phyloP scores from a whole-genome alignment of 2,797 vertebrate species.

The Staurois parvus region DNA sequence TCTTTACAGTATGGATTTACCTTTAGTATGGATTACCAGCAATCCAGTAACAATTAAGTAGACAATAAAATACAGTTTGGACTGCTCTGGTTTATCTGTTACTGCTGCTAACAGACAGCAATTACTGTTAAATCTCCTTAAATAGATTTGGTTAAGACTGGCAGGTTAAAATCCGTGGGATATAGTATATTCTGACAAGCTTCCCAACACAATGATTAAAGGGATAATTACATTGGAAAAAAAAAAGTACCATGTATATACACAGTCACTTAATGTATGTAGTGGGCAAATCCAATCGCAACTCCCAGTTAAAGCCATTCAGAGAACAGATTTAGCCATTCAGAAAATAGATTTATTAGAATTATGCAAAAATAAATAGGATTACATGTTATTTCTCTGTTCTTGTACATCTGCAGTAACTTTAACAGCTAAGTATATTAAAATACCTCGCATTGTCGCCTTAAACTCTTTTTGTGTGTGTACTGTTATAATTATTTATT shows the following conservation, averaged over 20 bases:
- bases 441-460: too few species aligned
- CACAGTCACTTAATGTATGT: slow-evolving; percentile 31
- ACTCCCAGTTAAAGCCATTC: slow-evolving; percentile 2
- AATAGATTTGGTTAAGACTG: slow-evolving; percentile 46
- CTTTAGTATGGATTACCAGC: slow-evolving; percentile 38
- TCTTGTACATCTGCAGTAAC: not conserved
- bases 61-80: slow-evolving; percentile 51
- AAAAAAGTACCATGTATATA: not conserved
- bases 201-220: slow-evolving; percentile 17
- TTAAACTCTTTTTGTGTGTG: too few species aligned
- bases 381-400: slow-evolving; percentile 1
- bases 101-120: slow-evolving; percentile 33
- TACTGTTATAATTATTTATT: too few species aligned
- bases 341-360: not conserved
- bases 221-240: slow-evolving; percentile 40
- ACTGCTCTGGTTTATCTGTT: slow-evolving; percentile 37
- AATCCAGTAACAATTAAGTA: slow-evolving; percentile 47
- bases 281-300: slow-evolving; percentile 25
- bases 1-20: slow-evolving; percentile 41
- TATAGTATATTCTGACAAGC: slow-evolving; percentile 3
- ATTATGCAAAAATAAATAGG: slow-evolving; percentile 6
- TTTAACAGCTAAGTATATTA: not conserved
- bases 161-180: slow-evolving; percentile 44
- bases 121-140: slow-evolving; percentile 48
- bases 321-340: not conserved